Evolutionary conservation across 2,113 vertebrate species (phyloP), one percentile per base, ranked within the genome.

Genomic region (Seriola quinqueradiata): DNA sequence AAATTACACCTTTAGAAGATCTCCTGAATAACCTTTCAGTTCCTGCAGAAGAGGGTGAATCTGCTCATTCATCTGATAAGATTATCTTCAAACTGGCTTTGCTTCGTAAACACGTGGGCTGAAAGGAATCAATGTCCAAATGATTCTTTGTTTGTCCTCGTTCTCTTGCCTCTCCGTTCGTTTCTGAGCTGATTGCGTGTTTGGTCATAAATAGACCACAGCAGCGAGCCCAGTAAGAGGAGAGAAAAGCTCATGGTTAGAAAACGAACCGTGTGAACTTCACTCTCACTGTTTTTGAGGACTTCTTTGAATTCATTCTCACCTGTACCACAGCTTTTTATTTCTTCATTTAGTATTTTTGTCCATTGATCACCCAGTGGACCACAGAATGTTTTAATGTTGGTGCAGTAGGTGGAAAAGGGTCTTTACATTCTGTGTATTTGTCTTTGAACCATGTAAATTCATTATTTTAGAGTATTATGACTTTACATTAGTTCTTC

Each of bases 71-170:
- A 61, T 42, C 58, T 48, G 71, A 61, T 48, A 5, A 16, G 42
- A 25, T 75, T 75, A 75, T 54, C 25, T 5, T 23, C 40, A 34
- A 9, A 55, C 9, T 3, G 52, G 52, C 52, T 55, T 11, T 8
- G 23, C 66, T 34, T 25, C 8, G 28, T 25, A 19, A 52, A 50
- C 48, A 32, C 21, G 17, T 12, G 17, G 16, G 38, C 55, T 59
- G 55, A 5, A 34, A 42, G 16, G 38, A 42, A 58, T 71, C 69
- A 21, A 17, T 46, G 57, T 73, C 58, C 7, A 16, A 48, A 16
- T 6, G 34, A 52, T 19, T 64, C 21, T 63, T 19, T 64, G 72
- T 75, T 54, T 64, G 44, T 32, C 14, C 60, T 75, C 16, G 5
- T 13, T 54, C 71, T 48, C 25, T 14, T 46, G 44, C 36, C 23